phyloP scores from a whole-genome alignment of 2,888 invertebrate genomes.

The Ennomos quercinarius region DNA sequence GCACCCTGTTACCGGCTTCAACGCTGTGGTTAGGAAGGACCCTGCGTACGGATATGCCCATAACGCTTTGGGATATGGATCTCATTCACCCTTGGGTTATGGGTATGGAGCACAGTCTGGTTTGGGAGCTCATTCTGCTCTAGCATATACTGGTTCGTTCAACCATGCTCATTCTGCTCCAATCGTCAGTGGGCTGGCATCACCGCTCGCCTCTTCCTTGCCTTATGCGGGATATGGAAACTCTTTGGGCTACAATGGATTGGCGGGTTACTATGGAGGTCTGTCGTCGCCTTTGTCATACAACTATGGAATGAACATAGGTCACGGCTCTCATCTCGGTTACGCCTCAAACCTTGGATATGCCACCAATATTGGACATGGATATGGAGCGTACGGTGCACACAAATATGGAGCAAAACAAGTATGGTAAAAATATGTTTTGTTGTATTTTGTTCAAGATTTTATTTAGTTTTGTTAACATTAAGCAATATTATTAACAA shows the following conservation, averaged over 20 bases:
- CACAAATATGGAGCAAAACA: constrained; percentile 21
- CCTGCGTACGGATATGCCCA: constrained; percentile 40
- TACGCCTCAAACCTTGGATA: constrained; percentile 22
- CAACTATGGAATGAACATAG: constrained; percentile 14
- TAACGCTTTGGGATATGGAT: constrained; percentile 17
- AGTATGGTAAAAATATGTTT: constrained; percentile 9
- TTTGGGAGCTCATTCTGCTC: neutral
- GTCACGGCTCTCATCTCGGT: constrained; percentile 20
- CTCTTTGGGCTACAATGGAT: constrained; percentile 20
- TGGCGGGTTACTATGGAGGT: constrained; percentile 13
- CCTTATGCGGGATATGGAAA: constrained; percentile 17
- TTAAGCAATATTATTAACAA: no score
- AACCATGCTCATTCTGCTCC: constrained; percentile 9
- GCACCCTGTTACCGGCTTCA: constrained; percentile 76
- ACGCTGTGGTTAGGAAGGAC: constrained; percentile 77
- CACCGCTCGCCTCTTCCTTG: constrained; percentile 5
- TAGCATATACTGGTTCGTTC: constrained; percentile 15
- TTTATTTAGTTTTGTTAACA: no score
- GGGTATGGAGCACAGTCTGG: constrained; percentile 12
- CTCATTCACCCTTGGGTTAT: neutral
- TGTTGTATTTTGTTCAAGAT: no score
- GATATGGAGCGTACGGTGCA: constrained; percentile 14
- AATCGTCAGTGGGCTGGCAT: neutral
- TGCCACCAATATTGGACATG: constrained; percentile 28
- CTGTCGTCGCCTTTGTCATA: constrained; percentile 10